Evolutionary conservation across 2,113 vertebrate genomes (phyloP).

Genomic region (Cheilinus undulatus): DNA sequence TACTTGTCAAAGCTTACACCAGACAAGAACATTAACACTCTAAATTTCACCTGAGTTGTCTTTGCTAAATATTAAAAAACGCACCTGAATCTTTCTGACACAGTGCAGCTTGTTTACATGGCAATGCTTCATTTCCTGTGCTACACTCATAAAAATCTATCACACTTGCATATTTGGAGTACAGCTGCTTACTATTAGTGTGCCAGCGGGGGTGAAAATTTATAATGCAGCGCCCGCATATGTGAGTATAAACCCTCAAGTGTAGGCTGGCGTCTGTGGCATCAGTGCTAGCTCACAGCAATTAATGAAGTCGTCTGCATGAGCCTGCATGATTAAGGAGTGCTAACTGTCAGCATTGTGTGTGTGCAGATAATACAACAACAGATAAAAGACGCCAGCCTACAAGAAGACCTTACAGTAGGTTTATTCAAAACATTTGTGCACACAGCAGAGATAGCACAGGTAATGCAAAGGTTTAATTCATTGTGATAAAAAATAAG

Average conservation of each 20-base stretch:
- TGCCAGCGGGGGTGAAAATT: conserved; percentile 59
- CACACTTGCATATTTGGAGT: conserved; percentile 62
- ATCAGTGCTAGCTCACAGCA: conserved; percentile 66
- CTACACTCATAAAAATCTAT: conserved; percentile 59
- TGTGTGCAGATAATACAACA: conserved; percentile 54
- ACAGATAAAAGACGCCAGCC: conserved; percentile 48
- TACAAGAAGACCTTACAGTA: conserved; percentile 15
- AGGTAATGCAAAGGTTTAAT: conserved; percentile 18
- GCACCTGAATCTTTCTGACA: conserved; percentile 19
- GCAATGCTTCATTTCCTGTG: conserved; percentile 38
- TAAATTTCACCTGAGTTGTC: not conserved
- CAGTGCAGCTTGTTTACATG: conserved; percentile 46
- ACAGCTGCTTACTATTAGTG: conserved; percentile 61
- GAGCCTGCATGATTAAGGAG: conserved; percentile 74
- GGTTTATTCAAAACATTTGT: conserved; percentile 21
- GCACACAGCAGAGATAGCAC: not conserved
- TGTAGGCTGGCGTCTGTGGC: conserved; percentile 52
- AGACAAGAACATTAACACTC: conserved; percentile 25
- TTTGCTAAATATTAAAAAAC: conserved; percentile 5
- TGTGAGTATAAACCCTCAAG: conserved; percentile 55
- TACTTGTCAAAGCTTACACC: conserved; percentile 8
- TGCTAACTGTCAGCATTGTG: conserved; percentile 24
- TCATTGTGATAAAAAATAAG: conserved; percentile 25
- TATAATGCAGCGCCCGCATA: conserved; percentile 56
- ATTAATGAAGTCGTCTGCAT: conserved; percentile 77